Conservation (phyloP, 2,888 invertebrate species). For the Rotaria sp. region DNA sequence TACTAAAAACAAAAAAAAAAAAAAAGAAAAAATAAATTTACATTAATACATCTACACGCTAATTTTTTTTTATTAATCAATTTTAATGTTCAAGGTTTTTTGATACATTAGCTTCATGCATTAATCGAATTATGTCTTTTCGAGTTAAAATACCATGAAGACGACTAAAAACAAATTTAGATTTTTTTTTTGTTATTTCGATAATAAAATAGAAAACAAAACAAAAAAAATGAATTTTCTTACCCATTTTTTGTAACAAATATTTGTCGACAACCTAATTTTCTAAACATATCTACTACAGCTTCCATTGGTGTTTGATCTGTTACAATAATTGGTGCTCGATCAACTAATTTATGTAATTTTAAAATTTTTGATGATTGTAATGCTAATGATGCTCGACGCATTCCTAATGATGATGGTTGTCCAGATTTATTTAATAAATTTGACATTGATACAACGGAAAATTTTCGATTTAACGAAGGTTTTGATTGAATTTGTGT, state of each 20-base stretch:
- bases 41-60: background rate
- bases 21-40: background rate
- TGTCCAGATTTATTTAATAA: conserved; percentile 13
- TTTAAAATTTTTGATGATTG: conserved; percentile 1
- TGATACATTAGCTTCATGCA: conserved; percentile 68
- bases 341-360: conserved; percentile 25
- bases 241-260: conserved; percentile 96
- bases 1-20: too few relatives aligned
- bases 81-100: background rate
- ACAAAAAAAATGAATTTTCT: conserved; percentile 42
- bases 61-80: background rate
- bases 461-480: background rate
- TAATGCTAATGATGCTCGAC: background rate
- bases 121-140: conserved; percentile 91
- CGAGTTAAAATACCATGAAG: conserved; percentile 94
- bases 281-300: conserved; percentile 98
- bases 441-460: background rate
- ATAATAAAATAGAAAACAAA: conserved; percentile 47
- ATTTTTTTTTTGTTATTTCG: background rate
- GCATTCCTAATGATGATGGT: conserved; percentile 5
- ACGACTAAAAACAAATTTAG: conserved; percentile 52
- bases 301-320: conserved; percentile 99
- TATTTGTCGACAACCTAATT: conserved; percentile 88
- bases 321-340: conserved; percentile 82
- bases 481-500: background rate